Conservation (phyloP, 2,888 invertebrate genomes). For the Dysmachus trigonus region DNA sequence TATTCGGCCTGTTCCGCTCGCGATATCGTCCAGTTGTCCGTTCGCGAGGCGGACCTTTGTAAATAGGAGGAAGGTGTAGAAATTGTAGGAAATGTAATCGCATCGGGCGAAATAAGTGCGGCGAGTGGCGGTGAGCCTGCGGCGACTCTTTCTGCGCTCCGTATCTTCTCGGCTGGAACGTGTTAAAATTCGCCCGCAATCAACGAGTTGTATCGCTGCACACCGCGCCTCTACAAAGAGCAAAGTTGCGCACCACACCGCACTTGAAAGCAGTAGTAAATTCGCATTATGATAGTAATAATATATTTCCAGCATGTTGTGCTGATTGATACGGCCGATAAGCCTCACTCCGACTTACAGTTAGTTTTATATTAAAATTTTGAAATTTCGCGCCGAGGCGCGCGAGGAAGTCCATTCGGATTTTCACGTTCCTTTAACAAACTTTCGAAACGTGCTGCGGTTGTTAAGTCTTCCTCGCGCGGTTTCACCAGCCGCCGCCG, state of each 20-base stretch:
- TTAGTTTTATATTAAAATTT: conserved; percentile 40
- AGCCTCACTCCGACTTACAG: conserved; percentile 3
- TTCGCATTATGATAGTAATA: conserved; percentile 41
- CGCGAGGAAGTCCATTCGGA: background rate
- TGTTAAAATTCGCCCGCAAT: conserved; percentile 42
- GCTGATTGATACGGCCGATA: conserved; percentile 35
- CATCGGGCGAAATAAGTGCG: conserved; percentile 21
- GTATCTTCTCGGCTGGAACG: conserved; percentile 33
- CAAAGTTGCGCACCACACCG: background rate
- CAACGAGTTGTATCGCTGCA: conserved; percentile 22
- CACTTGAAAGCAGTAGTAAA: conserved; percentile 14
- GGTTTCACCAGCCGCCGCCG: background rate
- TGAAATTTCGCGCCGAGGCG: conserved; percentile 4
- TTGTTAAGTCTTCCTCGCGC: background rate
- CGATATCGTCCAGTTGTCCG: background rate
- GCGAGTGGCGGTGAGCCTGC: background rate
- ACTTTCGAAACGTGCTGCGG: conserved; percentile 40
- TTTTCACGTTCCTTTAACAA: conserved; percentile 13
- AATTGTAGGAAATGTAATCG: conserved; percentile 38
- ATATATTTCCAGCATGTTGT: conserved; percentile 38
- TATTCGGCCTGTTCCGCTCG: background rate
- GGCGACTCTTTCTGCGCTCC: conserved; percentile 6
- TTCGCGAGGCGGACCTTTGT: background rate
- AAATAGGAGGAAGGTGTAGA: conserved; percentile 36
- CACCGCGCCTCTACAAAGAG: background rate